Evolutionary conservation across 2,888 invertebrate genomes (phyloP), one percentile per base, ranked within the genome.

Genomic region (Melanophora roralis): DNA sequence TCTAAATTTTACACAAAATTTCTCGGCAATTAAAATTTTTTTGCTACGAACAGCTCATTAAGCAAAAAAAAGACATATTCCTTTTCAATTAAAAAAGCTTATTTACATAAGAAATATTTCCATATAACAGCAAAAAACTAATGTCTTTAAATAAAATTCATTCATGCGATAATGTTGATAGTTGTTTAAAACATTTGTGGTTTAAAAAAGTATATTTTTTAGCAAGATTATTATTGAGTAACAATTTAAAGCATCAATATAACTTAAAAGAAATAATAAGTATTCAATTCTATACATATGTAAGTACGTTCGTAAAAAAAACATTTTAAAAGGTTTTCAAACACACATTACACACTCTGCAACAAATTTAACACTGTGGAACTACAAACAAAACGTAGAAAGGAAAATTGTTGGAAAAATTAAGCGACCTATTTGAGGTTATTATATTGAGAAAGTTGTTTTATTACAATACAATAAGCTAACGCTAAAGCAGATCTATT

Each of bases 251-350:
- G 57, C 47, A 57, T 57, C 19, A 57, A 45, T 57, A 68, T 55
- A 19, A 34, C 21, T 14, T 21, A 36, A n/a, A n/a, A n/a, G n/a
- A 38, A 51, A 38, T 23, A 64, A 38, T 65, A 51, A 51, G 27
- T 38, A 2, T 14, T 53, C 27, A 27, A 53, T 40, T 65, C 38
- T 5, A 12, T 53, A 38, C 27, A 38, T 0, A 49, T n/a, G n/a
- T n/a, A n/a, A n/a, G n/a, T n/a, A n/a, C n/a, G n/a, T n/a, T n/a
- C n/a, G n/a, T n/a, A n/a, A n/a, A n/a, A n/a, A n/a, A n/a, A n/a
- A n/a, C n/a, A 4, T 45, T 47, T 34, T 59, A 38, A 59, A 38
- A 60, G 40, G 69, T 49, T 71, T 71, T 49, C 40, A 11, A 40
- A 32, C 49, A 36, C 11, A 11, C 11, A 71, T 71, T 60, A 16